Base-by-base conservation (phyloP, 2,797 vertebrate genomes). In the Limosa lapponica region DNA sequence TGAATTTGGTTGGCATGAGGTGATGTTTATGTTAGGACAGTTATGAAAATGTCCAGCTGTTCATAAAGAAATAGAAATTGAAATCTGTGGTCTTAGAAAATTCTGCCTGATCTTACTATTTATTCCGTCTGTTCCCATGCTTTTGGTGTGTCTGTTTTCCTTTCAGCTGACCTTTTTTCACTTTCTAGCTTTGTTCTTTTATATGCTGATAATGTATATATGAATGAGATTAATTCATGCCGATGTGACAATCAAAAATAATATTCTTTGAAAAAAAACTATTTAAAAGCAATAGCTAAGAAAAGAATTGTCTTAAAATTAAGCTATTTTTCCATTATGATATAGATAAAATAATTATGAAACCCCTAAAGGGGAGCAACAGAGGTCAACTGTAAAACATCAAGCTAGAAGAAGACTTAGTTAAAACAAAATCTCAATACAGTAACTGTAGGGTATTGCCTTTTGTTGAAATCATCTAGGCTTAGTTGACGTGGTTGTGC, bases 11-110 rank as follows among this genome's bases (percentile, higher is more conserved):
- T 95, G 89, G 54, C 71, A 51, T 61, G 67, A 91, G 44, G 52
- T 85, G 83, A 70, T 80, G 61, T 94, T 94, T 84, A n/a, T 91
- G 57, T 93, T 95, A 73, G 89, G 90, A 91, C 94, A 93, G 67
- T 93, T 96, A 94, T 77, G 83, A 94, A 96, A 95, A 92, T 87
- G 54, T 95, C 66, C 75, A 95, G 84, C 81, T 96, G 88, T 88
- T 94, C 59, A 59, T 95, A 80, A 90, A 72, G 61, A 86, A 84
- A 80, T 41, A 82, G 51, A 73, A 86, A 83, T 48, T 61, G 18
- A 87, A 95, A 89, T 91, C 37, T 85, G 18, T 90, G 52, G 39
- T 77, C 74, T 91, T 92, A 73, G 52, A 72, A 95, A 90, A 78
- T 86, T 89, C 20, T 89, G 64, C 87, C 62, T 93, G 71, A 52